Conservation (phyloP, 2,113 vertebrate genomes). For the Pleuronectes platessa region DNA sequence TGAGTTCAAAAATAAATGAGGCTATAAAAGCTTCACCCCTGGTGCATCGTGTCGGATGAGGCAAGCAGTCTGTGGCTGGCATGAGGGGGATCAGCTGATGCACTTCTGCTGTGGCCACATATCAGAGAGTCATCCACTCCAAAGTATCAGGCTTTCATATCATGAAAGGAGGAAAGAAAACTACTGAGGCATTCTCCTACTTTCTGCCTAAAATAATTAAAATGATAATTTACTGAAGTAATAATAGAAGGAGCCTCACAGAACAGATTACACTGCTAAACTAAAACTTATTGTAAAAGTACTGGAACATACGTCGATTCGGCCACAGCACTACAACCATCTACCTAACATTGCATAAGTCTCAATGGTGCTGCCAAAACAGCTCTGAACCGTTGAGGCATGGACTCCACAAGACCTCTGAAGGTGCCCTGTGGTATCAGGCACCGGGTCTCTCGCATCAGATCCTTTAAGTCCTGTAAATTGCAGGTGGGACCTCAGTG, state of each 20-base stretch:
- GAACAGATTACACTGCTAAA: background rate
- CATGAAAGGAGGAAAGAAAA: background rate
- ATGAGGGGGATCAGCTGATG: constrained; percentile 59
- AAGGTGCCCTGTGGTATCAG: background rate
- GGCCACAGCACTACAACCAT: background rate
- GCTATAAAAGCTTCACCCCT: constrained; percentile 3
- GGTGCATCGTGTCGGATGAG: background rate
- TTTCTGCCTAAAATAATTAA: background rate
- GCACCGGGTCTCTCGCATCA: background rate
- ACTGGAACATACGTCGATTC: background rate
- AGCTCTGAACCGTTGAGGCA: background rate
- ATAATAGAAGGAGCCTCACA: background rate
- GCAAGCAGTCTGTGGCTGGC: background rate
- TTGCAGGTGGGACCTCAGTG: background rate
- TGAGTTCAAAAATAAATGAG: background rate
- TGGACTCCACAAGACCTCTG: background rate
- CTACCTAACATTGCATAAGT: background rate
- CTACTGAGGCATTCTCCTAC: background rate
- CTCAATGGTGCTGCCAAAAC: background rate
- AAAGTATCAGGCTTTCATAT: background rate
- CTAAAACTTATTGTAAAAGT: background rate
- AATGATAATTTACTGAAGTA: background rate
- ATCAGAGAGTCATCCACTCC: background rate
- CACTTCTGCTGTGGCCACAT: constrained; percentile 7
- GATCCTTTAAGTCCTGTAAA: background rate